Percentiles rank a stretch among this genome's conserved stretches.
Evolutionary conservation across 2,888 invertebrate genomes (phyloP).

Genomic region (Apamea sordens): DNA sequence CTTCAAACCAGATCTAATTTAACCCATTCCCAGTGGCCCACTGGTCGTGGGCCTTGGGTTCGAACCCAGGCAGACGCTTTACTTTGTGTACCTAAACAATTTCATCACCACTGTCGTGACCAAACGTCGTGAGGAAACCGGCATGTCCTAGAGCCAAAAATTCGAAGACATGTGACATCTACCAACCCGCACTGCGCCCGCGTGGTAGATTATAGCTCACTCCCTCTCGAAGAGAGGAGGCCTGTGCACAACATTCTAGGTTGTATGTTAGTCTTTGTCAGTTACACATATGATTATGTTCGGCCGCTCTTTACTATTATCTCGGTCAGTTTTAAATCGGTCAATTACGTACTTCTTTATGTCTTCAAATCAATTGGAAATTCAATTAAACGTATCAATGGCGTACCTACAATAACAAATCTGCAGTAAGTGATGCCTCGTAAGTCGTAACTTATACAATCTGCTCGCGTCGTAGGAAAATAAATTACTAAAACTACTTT

Average conservation of each 20-base stretch:
- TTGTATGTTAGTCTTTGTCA: not conserved
- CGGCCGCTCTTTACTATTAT: constrained; percentile 3
- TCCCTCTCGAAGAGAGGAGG: too few species aligned
- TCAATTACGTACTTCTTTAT: constrained; percentile 34
- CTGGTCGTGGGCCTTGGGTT: too few species aligned
- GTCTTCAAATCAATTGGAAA: constrained; percentile 35
- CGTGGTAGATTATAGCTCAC: too few species aligned
- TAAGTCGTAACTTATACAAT: not conserved
- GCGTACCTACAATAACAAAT: constrained; percentile 12
- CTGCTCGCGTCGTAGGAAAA: not conserved
- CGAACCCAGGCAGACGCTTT: too few species aligned
- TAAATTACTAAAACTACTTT: not conserved
- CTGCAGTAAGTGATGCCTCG: constrained; percentile 5
- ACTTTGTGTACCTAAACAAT: too few species aligned
- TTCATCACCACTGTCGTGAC: too few species aligned
- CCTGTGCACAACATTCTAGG: too few species aligned
- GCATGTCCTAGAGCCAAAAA: too few species aligned
- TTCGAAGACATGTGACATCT: too few species aligned
- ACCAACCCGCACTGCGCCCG: too few species aligned
- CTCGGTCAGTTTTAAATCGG: constrained; percentile 2
- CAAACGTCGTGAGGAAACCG: too few species aligned
- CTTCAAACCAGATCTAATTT: not conserved
- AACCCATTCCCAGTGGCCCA: not conserved
- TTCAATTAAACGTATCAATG: constrained; percentile 34
- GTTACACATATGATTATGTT: not conserved